phyloP scores from a whole-genome alignment of 2,113 vertebrate species.

The Emberiza fucata region DNA sequence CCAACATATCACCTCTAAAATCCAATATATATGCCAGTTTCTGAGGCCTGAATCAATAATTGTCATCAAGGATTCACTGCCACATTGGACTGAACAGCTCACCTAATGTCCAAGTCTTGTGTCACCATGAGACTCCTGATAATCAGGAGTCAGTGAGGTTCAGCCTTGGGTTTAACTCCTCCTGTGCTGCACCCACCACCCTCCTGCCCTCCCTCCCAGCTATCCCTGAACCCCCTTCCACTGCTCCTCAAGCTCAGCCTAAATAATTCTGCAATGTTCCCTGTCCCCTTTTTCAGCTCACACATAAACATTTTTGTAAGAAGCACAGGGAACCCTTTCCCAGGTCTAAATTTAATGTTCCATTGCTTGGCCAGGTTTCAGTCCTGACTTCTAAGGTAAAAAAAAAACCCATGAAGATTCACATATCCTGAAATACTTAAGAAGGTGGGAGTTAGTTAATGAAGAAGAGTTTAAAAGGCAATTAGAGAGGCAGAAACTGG shows the following conservation, averaged over 20 bases:
- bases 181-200: background rate
- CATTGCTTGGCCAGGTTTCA: background rate
- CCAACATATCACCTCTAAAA: slow-evolving; percentile 23
- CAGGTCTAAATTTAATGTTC: background rate
- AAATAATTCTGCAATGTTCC: background rate
- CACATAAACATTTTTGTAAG: background rate
- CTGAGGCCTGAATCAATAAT: background rate
- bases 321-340: background rate
- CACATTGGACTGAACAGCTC: background rate
- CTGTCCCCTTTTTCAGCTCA: background rate
- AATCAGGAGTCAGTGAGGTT: background rate
- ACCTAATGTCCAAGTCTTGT: background rate
- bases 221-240: background rate
- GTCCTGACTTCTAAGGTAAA: background rate
- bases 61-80: background rate
- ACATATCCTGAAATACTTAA: background rate
- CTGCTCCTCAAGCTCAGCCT: background rate
- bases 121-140: background rate
- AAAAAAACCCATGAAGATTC: background rate
- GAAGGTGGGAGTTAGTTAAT: background rate
- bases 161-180: background rate
- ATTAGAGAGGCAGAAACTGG: slow-evolving; percentile 9
- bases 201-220: background rate
- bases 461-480: background rate
- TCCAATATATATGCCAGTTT: background rate